phyloP scores from a whole-genome alignment of 2,797 vertebrate species.

The Falco cherrug region DNA sequence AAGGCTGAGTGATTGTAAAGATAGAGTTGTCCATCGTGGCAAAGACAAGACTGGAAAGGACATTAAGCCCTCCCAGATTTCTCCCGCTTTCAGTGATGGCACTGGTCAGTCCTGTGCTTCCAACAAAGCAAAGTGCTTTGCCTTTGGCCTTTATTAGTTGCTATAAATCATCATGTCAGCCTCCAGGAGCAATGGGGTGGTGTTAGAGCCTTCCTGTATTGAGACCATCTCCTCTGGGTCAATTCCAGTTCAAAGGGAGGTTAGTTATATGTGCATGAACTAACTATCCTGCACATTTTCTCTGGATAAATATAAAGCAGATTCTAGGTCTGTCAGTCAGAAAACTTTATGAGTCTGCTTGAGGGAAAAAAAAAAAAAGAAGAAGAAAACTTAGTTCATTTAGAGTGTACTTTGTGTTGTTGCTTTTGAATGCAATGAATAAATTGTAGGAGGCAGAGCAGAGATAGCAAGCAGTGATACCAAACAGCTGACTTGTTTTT shows the following conservation, averaged over 20 bases:
- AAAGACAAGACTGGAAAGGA: neutral
- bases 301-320: neutral
- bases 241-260: neutral
- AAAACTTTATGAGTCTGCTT: neutral
- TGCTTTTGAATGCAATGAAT: neutral
- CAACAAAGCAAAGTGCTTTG: neutral
- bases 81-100: neutral
- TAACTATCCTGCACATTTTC: neutral
- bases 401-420: neutral
- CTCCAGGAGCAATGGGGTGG: neutral
- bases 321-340: neutral
- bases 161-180: neutral
- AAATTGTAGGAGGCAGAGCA: neutral
- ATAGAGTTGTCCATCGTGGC: neutral
- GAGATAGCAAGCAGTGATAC: neutral
- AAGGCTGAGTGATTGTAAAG: neutral
- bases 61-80: neutral
- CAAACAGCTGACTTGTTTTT: neutral
- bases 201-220: neutral
- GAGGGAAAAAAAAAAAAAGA: neutral
- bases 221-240: neutral
- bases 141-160: neutral
- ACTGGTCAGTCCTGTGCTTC: neutral
- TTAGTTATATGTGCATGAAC: neutral
- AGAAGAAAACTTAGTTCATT: neutral